Base-by-base conservation (phyloP, 1,140 invertebrate genomes). In the Theocolax elegans region DNA sequence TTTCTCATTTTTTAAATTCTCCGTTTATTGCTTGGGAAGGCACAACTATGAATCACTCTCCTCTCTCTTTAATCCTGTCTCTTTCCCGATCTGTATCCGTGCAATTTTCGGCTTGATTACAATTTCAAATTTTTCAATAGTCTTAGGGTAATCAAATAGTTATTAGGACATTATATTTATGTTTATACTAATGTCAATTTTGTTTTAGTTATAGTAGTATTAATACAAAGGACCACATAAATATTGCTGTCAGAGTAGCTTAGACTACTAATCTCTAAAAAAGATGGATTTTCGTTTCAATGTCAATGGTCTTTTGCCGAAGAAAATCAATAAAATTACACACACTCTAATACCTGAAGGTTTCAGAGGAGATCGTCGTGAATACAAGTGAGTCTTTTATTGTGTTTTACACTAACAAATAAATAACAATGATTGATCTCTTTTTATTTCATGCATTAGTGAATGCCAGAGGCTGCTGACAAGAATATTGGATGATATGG, bases 401-500 rank as follows among this genome's bases (percentile, higher is more conserved):
- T 65, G 40, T 25, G 3, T 19, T 48, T 17, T 27, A n/a, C 7
- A 49, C 15, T 27, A 1, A 38, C 35, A 19, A 49, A 49, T 8
- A 35, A 8, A 25, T 35, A 15, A 7, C 17, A 12, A 21, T 49
- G 9, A 12, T 7, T 31, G 31, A 56, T 35, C 10, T 35, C 31
- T 6, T 49, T 56, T 56, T 7, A 40, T 56, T 40, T 65, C 25
- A 38, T 48, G 19, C 67, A 74, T 86, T 82, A 92, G 91, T 81
- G 85, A 90, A 76, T 88, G 88, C 74, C 88, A 91, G 72, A 86
- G 88, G 29, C 89, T 88, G 72, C 81, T 93, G 35, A 86, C 89
- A 23, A 89, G 89, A 75, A 83, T 93, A 58, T 81, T 94, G 10
- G 91, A 93, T 76, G 85, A 86, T 10, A 87, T 93, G 81, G 92